A percentile compares a stretch with the other conserved stretches of the same genome.
These are phyloP conservation scores for Cichlasoma orientale DNA, from an alignment of 2,797 vertebrate genomes.

Conservation along the genomic window DNA sequence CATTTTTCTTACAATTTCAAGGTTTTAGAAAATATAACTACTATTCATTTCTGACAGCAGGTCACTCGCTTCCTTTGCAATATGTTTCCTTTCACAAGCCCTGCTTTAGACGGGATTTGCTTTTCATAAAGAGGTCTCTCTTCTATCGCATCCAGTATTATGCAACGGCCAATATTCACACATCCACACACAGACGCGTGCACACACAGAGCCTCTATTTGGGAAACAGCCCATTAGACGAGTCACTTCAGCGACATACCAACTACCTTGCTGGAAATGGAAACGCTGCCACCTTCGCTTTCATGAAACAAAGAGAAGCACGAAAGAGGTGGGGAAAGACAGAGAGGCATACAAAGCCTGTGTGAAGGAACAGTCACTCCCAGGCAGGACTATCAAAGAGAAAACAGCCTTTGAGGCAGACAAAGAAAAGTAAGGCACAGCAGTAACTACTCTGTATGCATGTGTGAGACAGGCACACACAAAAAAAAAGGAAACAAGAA, in stretches of 20 bases:
- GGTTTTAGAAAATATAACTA: neutral
- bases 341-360: conserved; percentile 37
- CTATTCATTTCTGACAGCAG: neutral
- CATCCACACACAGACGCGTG: neutral
- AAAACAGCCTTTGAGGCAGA: conserved; percentile 21
- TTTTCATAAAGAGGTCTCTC: neutral
- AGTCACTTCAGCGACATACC: conserved; percentile 36
- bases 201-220: conserved; percentile 8
- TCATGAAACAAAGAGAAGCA: conserved; percentile 43
- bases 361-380: conserved; percentile 48
- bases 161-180: conserved; percentile 27
- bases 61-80: neutral
- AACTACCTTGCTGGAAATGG: conserved; percentile 46
- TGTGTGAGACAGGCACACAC: neutral
- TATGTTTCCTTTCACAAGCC: neutral
- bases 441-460: conserved; percentile 4
- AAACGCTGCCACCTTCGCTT: conserved; percentile 51
- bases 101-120: neutral
- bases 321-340: conserved; percentile 50
- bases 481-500: neutral
- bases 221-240: conserved; percentile 3
- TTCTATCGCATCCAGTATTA: conserved; percentile 28
- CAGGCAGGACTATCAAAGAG: conserved; percentile 41
- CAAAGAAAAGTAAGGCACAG: conserved; percentile 4
- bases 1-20: neutral